Conservation (phyloP, 2,888 invertebrate species). For the Andrena camellia region DNA sequence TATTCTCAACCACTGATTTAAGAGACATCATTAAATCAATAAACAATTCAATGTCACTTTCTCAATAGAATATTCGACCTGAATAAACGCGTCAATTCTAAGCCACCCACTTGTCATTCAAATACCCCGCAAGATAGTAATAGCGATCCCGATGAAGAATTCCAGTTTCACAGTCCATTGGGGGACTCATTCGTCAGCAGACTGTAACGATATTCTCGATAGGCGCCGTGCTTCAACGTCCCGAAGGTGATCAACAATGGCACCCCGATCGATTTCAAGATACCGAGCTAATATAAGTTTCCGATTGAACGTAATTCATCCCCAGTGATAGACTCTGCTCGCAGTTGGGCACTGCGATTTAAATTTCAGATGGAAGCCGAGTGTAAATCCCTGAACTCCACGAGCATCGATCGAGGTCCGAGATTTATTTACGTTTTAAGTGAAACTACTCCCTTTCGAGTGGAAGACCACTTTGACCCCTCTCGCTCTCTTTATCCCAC, state of each 20-base stretch:
- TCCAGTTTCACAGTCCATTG: background rate
- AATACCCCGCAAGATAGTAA: background rate
- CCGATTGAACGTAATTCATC: constrained; percentile 6
- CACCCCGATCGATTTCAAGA: constrained; percentile 10
- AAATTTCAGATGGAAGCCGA: constrained; percentile 11
- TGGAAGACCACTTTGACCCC: background rate
- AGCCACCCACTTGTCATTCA: background rate
- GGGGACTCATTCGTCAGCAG: background rate
- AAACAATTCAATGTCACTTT: too few species aligned
- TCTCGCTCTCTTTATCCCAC: background rate
- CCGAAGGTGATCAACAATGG: background rate
- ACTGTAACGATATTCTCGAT: background rate
- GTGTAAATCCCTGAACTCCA: background rate
- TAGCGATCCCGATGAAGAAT: background rate
- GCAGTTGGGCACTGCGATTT: background rate
- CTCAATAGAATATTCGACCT: too few species aligned
- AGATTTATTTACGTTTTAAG: constrained; percentile 19
- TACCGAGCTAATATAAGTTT: constrained; percentile 11
- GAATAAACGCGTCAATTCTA: background rate
- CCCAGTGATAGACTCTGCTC: background rate
- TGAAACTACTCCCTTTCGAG: background rate
- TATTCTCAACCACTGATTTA: too few species aligned
- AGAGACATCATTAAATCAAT: too few species aligned
- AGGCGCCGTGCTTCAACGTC: background rate
- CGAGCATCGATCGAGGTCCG: background rate